Evolutionary conservation across 2,797 vertebrate species (phyloP).

Genomic region (Morelia viridis): DNA sequence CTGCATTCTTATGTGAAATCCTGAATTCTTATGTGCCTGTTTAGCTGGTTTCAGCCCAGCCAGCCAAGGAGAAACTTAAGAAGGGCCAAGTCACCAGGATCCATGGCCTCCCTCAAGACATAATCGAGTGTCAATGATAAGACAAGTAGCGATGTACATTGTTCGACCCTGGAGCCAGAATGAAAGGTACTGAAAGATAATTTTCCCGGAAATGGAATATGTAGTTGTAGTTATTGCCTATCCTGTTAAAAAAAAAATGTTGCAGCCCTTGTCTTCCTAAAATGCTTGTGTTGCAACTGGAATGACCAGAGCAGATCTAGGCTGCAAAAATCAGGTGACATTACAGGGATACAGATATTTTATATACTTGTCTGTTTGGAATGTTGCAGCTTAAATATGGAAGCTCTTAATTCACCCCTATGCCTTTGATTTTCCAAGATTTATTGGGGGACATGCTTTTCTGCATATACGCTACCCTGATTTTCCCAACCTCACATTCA

Average conservation of each 20-base stretch:
- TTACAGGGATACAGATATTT: background rate
- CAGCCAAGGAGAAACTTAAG: background rate
- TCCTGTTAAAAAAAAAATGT: background rate
- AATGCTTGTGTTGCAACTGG: background rate
- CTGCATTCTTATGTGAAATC: background rate
- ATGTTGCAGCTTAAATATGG: background rate
- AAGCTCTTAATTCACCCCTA: background rate
- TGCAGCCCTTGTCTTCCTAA: background rate
- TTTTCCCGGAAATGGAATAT: background rate
- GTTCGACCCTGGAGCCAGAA: background rate
- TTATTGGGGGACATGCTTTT: constrained; percentile 64
- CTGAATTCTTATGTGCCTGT: background rate
- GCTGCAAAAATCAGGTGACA: background rate
- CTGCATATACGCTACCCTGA: constrained; percentile 54
- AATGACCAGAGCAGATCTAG: background rate
- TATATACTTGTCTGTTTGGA: background rate
- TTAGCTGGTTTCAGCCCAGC: background rate
- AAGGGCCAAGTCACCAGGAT: background rate
- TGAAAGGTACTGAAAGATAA: background rate
- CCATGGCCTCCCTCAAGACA: background rate
- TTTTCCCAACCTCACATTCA: constrained; percentile 66
- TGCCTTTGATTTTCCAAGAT: constrained; percentile 49
- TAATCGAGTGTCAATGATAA: background rate
- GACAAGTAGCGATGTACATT: background rate
- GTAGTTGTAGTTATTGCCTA: too few relatives aligned